Evolutionary conservation across 2,797 vertebrate species (phyloP).

Genomic region (Cephalopachus bancanus): DNA sequence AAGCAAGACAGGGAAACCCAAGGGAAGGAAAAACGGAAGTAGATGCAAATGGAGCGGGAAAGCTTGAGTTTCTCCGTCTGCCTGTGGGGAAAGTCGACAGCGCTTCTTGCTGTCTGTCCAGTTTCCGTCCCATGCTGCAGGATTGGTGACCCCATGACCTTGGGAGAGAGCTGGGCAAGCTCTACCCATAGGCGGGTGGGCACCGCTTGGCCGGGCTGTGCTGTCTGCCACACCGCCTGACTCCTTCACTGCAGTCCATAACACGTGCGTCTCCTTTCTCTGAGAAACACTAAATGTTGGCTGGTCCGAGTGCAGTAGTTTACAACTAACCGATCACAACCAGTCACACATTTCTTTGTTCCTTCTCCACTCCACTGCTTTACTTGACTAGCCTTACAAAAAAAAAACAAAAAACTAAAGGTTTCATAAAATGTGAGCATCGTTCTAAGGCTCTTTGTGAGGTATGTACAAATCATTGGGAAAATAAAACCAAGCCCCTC

Average conservation of each 20-base stretch:
- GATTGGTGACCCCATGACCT: background rate
- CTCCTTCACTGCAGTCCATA: background rate
- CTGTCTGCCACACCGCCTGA: background rate
- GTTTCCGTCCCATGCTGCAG: background rate
- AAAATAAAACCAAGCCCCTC: constrained; percentile 6
- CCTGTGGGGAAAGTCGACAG: background rate
- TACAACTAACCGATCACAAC: too few species aligned
- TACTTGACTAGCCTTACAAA: too few species aligned
- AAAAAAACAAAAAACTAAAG: background rate
- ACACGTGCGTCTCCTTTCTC: background rate
- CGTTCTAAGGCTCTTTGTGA: background rate
- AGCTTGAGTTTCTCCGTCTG: background rate
- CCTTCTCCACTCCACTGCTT: too few species aligned
- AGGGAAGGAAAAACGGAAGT: background rate
- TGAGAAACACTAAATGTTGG: background rate
- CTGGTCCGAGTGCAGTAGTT: too few species aligned
- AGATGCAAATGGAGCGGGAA: background rate
- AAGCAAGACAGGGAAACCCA: background rate
- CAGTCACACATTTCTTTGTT: too few species aligned
- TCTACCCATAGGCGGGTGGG: too few species aligned
- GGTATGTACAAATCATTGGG: background rate
- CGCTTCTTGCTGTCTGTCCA: constrained; percentile 12
- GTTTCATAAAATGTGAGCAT: background rate
- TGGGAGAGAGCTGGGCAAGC: background rate
- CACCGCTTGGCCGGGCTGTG: background rate